Evolutionary conservation across 2,797 vertebrate species (phyloP), one percentile per base, ranked within the genome.

Genomic region (Acrossocheilus fasciatus): DNA sequence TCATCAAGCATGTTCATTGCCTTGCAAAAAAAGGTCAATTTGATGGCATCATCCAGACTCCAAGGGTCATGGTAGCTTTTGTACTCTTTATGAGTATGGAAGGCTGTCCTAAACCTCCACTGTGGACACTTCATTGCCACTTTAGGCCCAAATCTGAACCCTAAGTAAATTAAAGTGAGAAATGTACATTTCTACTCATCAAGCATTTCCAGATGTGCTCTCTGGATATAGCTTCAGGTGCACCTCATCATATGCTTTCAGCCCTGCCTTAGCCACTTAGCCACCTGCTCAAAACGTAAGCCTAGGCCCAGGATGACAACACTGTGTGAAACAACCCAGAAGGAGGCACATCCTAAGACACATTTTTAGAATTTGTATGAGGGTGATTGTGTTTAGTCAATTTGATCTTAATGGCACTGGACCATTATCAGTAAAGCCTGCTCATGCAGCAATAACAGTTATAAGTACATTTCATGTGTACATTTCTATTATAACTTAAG

Each of bases 111-210:
- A 39, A 79, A 79, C 4, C 8, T 79, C 34, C 20, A 66, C 34
- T n/a, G 6, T 68, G 6, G 12, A 77, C 20, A 57, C 11, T 57
- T 1, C 20, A 76, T 20, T 76, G 17, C 2, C 73, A 54, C 34
- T 59, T 12, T 15, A 57, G 18, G 6, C 30, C 50, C 18, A 39
- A 39, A 77, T 77, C 10, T n/a, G 54, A 6, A 78, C 12, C 20
- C 20, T 23, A 26, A 36, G 52, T 54, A 62, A 79, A 79, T 45
- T 62, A 43, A 43, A 64, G 23, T 45, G 57, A 79, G 4, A 62
- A 62, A 79, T 43, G 15, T 79, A 14, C 57, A 79, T 43, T 62
- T 39, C 57, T 62, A 62, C 30, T 62, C n/a, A 79, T 64, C 77
- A 64, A 45, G 26, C 8, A 64, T 62, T 79, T 79, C 20, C 39